Conservation (phyloP, 2,797 vertebrate species). For the Sarcoramphus papa region DNA sequence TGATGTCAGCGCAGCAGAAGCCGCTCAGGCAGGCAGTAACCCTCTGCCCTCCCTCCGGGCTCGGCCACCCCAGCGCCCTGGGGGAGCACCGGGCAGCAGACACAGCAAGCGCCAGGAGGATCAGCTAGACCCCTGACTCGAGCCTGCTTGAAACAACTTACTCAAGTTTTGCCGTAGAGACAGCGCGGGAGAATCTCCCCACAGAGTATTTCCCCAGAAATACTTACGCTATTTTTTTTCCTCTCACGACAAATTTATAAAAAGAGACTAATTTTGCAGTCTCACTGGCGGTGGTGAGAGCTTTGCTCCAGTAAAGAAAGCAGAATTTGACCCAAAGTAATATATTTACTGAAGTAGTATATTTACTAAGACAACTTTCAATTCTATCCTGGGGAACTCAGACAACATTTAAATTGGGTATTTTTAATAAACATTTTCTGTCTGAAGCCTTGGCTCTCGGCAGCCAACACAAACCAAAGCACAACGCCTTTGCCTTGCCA, state of each 20-base stretch:
- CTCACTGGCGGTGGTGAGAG: background rate
- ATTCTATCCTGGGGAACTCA: background rate
- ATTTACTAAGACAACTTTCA: background rate
- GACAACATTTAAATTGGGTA: background rate
- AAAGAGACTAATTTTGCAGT: background rate
- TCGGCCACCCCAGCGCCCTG: background rate
- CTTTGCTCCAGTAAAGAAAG: background rate
- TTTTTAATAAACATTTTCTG: conserved; percentile 3
- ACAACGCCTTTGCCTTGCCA: background rate
- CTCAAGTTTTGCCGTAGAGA: background rate
- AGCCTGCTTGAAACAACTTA: background rate
- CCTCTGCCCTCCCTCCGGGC: background rate
- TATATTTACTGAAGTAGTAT: background rate
- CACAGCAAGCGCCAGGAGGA: background rate
- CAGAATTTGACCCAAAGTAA: background rate
- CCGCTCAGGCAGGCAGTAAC: background rate
- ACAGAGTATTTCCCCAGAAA: background rate
- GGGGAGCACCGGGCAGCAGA: background rate
- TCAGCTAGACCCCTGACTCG: background rate
- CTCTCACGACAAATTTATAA: background rate
- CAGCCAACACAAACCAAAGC: conserved; percentile 19
- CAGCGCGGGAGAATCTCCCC: background rate
- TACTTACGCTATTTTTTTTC: background rate
- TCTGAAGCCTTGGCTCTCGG: background rate
- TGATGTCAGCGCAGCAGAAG: conserved; percentile 1